Evolutionary conservation across 1,140 invertebrate genomes (phyloP).

Genomic region (Zophobas atratus): DNA sequence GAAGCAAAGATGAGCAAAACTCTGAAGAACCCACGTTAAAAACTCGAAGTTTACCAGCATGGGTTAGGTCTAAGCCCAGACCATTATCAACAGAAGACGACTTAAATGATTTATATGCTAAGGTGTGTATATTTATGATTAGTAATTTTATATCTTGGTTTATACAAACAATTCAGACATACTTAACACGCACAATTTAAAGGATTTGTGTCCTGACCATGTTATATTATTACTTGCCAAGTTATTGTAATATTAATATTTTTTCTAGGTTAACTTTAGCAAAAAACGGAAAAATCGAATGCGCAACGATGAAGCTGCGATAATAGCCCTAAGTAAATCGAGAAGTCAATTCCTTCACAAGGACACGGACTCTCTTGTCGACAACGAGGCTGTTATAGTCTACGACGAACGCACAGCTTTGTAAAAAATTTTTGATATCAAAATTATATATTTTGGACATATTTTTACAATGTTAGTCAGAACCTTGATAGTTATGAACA

Average conservation of each 20-base stretch:
- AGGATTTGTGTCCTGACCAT: too few relatives aligned
- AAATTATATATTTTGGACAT: constrained; percentile 46
- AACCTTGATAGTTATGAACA: constrained; percentile 8
- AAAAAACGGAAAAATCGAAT: constrained; percentile 82
- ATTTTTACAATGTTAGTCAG: constrained; percentile 18
- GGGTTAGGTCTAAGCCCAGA: constrained; percentile 75
- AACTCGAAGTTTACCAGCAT: constrained; percentile 78
- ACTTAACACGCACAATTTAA: too few relatives aligned
- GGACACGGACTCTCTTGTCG: constrained; percentile 73
- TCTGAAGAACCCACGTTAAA: constrained; percentile 72
- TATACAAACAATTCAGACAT: too few relatives aligned
- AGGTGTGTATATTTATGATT: constrained; percentile 68
- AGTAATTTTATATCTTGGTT: constrained; percentile 18
- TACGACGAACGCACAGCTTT: constrained; percentile 82
- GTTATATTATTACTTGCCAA: too few relatives aligned
- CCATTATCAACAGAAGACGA: constrained; percentile 79
- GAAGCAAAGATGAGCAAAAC: constrained; percentile 64
- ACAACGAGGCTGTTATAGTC: constrained; percentile 81
- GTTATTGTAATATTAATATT: not conserved
- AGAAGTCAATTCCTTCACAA: constrained; percentile 76
- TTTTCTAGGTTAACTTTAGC: constrained; percentile 77
- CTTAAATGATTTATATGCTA: constrained; percentile 80
- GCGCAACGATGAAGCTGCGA: constrained; percentile 82
- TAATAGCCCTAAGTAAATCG: constrained; percentile 82
- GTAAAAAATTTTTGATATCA: constrained; percentile 63